Evolutionary conservation across 2,113 vertebrate genomes (phyloP).

Genomic region (Pseudolaguvia tuberculata): DNA sequence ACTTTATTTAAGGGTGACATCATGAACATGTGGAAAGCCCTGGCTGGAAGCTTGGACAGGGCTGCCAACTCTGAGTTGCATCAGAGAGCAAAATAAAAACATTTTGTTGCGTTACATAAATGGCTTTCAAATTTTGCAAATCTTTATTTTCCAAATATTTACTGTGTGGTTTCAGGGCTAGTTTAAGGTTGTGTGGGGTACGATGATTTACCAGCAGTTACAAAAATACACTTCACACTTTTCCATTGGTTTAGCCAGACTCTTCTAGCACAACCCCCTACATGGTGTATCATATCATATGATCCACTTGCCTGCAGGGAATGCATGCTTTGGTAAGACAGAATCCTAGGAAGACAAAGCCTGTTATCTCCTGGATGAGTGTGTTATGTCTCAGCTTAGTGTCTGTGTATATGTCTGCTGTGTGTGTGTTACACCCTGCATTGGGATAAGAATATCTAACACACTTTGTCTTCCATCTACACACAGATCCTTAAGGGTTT

Average conservation of each 20-base stretch:
- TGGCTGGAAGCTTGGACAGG: conserved; percentile 8
- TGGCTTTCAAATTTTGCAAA: conserved; percentile 1
- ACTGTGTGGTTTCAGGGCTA: neutral
- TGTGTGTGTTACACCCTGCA: conserved; percentile 23
- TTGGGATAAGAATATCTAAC: conserved; percentile 35
- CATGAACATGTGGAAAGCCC: conserved; percentile 12
- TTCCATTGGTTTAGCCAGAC: conserved; percentile 20
- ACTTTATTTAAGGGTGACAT: conserved; percentile 1
- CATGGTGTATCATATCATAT: neutral
- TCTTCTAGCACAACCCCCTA: neutral
- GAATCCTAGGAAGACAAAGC: conserved; percentile 12
- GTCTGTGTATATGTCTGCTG: conserved; percentile 10
- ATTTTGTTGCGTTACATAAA: neutral
- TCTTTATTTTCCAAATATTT: conserved; percentile 23
- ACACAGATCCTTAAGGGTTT: conserved; percentile 13
- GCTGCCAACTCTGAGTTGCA: neutral
- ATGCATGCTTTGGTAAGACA: conserved; percentile 15
- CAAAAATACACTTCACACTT: conserved; percentile 26
- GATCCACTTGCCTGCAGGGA: conserved; percentile 20
- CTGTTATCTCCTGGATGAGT: conserved; percentile 24
- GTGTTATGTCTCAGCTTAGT: conserved; percentile 28
- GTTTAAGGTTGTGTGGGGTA: conserved; percentile 10
- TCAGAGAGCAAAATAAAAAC: neutral
- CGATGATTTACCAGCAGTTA: conserved; percentile 5
- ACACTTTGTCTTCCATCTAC: conserved; percentile 39